A percentile compares a stretch with the other conserved stretches of the same genome.
Conservation (phyloP, 1,140 invertebrate species). For the Aphaenogaster ashmeadi region DNA sequence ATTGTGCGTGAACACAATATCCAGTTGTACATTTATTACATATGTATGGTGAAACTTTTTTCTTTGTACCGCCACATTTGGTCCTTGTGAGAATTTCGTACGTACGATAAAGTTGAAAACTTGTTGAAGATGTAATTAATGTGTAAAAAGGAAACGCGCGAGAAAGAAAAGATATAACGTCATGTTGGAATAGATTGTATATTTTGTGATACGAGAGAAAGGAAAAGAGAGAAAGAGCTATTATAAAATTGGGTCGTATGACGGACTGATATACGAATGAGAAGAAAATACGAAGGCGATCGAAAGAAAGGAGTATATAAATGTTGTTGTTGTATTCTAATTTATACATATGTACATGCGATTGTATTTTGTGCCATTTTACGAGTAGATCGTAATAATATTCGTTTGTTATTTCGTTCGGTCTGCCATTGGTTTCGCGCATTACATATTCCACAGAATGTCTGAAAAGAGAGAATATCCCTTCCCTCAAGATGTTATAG, state of each 20-base stretch:
- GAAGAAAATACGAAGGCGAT: constrained; percentile 36
- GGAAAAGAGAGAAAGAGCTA: constrained; percentile 13
- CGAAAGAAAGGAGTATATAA: constrained; percentile 71
- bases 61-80: background rate
- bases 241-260: constrained; percentile 38
- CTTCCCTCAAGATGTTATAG: constrained; percentile 55
- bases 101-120: constrained; percentile 42
- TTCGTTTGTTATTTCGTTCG: constrained; percentile 65
- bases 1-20: background rate
- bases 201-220: constrained; percentile 82
- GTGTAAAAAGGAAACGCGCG: constrained; percentile 71
- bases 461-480: constrained; percentile 47
- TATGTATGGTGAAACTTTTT: background rate
- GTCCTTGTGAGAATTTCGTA: constrained; percentile 65
- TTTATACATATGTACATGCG: constrained; percentile 75
- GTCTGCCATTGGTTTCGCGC: constrained; percentile 57
- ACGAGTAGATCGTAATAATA: constrained; percentile 69
- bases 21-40: background rate
- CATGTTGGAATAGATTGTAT: constrained; percentile 79
- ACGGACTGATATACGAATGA: constrained; percentile 35
- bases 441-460: constrained; percentile 52
- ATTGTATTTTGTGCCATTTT: constrained; percentile 81
- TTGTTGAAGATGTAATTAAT: constrained; percentile 71
- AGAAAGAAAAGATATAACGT: constrained; percentile 71
- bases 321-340: constrained; percentile 75